phyloP scores from a whole-genome alignment of 2,888 invertebrate genomes.

The Hyposoter didymator region DNA sequence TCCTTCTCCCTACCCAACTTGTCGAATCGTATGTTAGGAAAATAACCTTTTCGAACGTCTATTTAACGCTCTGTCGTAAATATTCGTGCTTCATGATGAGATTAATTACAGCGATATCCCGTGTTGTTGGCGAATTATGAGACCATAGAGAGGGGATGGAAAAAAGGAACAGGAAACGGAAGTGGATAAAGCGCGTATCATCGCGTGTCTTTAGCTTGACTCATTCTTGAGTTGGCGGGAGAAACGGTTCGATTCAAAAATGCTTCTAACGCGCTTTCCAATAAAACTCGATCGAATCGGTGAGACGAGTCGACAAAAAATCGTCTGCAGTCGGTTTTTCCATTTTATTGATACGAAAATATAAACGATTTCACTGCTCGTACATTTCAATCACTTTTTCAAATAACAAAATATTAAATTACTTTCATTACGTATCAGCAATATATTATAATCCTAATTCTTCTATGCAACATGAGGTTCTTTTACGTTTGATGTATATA shows the following conservation, averaged over 20 bases:
- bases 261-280: neutral
- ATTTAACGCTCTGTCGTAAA: constrained; percentile 15
- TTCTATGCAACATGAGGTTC: neutral
- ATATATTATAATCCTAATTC: constrained; percentile 4
- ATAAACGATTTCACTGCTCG: constrained; percentile 5
- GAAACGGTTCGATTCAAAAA: constrained; percentile 8
- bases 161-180: constrained; percentile 59
- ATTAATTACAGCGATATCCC: constrained; percentile 2
- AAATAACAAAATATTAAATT: constrained; percentile 31
- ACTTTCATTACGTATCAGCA: constrained; percentile 1
- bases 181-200: neutral
- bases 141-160: constrained; percentile 33
- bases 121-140: neutral
- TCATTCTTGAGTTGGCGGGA: neutral
- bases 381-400: neutral
- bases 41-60: constrained; percentile 7
- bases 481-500: neutral
- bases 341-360: neutral
- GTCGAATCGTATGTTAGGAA: neutral
- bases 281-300: neutral
- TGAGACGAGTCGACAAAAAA: neutral
- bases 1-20: neutral
- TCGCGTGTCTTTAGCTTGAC: constrained; percentile 42
- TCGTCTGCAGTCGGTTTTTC: neutral
- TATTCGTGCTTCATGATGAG: neutral